Conservation (phyloP, 2,113 vertebrate genomes). For the Serilophus lunatus region DNA sequence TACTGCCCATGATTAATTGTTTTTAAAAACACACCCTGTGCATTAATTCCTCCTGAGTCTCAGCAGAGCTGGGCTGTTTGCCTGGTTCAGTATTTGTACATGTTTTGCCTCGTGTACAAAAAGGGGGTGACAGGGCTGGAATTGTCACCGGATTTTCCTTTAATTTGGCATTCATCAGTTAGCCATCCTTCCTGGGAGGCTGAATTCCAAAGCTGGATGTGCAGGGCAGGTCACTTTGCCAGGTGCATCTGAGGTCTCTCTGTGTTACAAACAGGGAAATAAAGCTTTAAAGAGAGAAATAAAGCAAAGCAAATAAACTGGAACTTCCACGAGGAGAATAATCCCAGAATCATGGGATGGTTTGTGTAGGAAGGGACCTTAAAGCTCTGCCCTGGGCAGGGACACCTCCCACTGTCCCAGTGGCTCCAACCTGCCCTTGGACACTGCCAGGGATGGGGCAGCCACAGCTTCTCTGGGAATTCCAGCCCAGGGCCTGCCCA, state of each 20-base stretch:
- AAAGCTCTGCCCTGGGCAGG: not conserved
- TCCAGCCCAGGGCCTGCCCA: too few relatives aligned
- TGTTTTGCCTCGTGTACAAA: fast-evolving
- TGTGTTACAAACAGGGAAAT: not conserved
- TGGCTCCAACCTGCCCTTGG: not conserved
- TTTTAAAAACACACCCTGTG: not conserved
- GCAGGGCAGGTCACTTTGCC: not conserved
- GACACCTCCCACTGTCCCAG: not conserved
- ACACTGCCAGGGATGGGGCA: not conserved
- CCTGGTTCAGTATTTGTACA: fast-evolving
- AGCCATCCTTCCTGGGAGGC: not conserved
- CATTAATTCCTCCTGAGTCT: not conserved
- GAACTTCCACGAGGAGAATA: not conserved
- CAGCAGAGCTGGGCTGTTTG: not conserved
- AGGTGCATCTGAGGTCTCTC: not conserved
- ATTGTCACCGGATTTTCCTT: not conserved
- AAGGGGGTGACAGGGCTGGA: not conserved
- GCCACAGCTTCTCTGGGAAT: not conserved
- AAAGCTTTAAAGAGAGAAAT: not conserved
- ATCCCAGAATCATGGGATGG: not conserved
- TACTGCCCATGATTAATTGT: too few relatives aligned
- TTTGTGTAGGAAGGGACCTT: not conserved
- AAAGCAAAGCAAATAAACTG: not conserved
- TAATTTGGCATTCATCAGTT: not conserved
- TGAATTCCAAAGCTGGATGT: not conserved